Base-by-base conservation (phyloP, 1,140 invertebrate genomes). In the Saccostrea cuccullata region DNA sequence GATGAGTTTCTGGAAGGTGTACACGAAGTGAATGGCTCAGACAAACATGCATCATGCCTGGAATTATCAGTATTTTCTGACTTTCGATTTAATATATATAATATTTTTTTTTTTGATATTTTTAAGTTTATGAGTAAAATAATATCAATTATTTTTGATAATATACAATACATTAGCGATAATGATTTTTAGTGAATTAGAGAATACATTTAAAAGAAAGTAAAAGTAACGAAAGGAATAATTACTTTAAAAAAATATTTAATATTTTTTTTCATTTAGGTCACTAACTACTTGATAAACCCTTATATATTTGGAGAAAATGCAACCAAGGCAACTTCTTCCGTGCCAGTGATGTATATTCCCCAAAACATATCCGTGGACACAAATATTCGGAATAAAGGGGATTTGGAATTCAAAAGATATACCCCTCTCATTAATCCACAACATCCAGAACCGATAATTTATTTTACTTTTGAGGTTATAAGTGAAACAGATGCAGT, bases 391-490 rank as follows among this genome's bases (percentile, higher is more conserved):
- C 70, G 12, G 23, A 77, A 77, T 77, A 30, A 30, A 30, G 70
- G 12, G 9, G 3, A 13, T 36, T 11, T 30, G 12, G 23, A 77
- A 15, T 77, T 30, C 30, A 77, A 77, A 12, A 77, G 26, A 77
- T 77, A 77, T 30, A 77, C 36, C 23, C 82, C 82, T 23, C n/a
- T 84, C 8, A 55, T 84, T 4, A 84, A 56, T 55, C 82, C 82
- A 8, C 36, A 15, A 84, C n/a, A 84, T 23, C 17, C 82, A 15
- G 82, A 55, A 56, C 82, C 17, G 17, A 84, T 84, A 40, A 55
- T 84, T 26, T 84, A 55, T 55, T 56, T 84, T 23, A 84, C 82
- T 9, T 84, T 84, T 36, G 82, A 84, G 17, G 40, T 84, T 6
- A 15, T 55, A 36, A 84, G 47, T 84, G 82, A 84, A 12, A 40